Conservation (phyloP, 2,113 vertebrate species). For the Carollia perspicillata region DNA sequence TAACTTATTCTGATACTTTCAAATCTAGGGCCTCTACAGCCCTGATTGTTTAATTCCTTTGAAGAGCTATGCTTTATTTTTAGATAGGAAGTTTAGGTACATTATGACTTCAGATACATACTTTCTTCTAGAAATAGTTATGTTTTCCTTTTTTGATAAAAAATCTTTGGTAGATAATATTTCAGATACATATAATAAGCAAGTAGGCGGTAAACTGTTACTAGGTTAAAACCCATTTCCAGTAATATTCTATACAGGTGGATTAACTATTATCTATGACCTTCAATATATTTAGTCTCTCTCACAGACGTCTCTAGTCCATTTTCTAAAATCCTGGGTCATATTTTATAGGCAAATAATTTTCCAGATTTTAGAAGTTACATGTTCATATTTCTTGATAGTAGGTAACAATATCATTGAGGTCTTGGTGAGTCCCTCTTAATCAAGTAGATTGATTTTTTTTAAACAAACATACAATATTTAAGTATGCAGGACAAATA, state of each 20-base stretch:
- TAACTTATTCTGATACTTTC: neutral
- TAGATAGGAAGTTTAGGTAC: neutral
- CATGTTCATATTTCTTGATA: neutral
- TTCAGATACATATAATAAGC: neutral
- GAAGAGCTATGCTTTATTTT: neutral
- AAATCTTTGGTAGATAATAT: neutral
- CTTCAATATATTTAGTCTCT: neutral
- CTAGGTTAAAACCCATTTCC: neutral
- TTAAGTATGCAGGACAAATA: neutral
- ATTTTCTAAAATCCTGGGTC: neutral
- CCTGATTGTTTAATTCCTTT: neutral
- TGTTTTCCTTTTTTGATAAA: neutral
- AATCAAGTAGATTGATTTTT: neutral
- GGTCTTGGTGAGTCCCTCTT: neutral
- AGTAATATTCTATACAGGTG: neutral
- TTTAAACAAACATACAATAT: neutral
- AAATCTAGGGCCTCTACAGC: neutral
- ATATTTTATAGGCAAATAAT: neutral
- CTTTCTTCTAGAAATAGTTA: neutral
- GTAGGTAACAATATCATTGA: neutral
- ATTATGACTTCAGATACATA: neutral
- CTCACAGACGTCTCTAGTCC: neutral
- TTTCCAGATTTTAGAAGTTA: neutral
- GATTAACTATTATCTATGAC: neutral
- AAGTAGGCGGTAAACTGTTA: neutral